Evolutionary conservation across 2,113 vertebrate genomes (phyloP).

Genomic region (Chitala chitala): DNA sequence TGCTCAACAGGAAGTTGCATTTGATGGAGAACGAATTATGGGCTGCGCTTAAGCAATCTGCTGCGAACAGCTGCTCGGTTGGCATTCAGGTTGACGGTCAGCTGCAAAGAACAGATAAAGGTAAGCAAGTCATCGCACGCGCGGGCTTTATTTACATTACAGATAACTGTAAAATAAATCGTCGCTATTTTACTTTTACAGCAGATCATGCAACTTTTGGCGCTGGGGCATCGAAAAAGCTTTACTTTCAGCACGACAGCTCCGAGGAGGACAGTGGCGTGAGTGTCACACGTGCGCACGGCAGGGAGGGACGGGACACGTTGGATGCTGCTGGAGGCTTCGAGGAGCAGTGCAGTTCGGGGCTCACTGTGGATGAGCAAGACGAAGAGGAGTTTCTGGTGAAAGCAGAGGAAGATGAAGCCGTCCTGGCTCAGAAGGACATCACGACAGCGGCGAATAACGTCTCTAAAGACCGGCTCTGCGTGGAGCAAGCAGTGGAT

Average conservation of each 20-base stretch:
- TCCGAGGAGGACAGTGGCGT: background rate
- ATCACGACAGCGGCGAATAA: background rate
- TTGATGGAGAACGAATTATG: conserved; percentile 48
- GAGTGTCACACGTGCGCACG: background rate
- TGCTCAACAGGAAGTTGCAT: conserved; percentile 46
- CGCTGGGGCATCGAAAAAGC: background rate
- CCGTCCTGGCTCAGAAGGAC: background rate
- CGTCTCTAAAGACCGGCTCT: background rate
- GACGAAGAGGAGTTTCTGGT: background rate
- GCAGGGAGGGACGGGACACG: background rate
- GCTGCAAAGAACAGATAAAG: background rate
- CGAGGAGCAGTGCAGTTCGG: background rate
- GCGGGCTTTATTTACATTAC: background rate
- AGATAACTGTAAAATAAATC: background rate
- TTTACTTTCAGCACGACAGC: background rate
- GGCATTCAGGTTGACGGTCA: conserved; percentile 1
- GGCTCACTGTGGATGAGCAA: background rate
- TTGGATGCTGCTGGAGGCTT: background rate
- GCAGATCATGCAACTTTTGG: background rate
- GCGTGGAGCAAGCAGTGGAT: background rate
- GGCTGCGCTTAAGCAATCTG: conserved; percentile 23
- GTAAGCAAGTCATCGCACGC: background rate
- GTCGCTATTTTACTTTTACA: background rate
- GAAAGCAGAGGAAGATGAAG: conserved; percentile 23
- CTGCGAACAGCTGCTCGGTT: conserved; percentile 13